A percentile compares a stretch with the other conserved stretches of the same genome.
These are phyloP conservation scores for Crotophaga sulcirostris DNA, from an alignment of 2,113 vertebrate species.

Conservation along the genomic window DNA sequence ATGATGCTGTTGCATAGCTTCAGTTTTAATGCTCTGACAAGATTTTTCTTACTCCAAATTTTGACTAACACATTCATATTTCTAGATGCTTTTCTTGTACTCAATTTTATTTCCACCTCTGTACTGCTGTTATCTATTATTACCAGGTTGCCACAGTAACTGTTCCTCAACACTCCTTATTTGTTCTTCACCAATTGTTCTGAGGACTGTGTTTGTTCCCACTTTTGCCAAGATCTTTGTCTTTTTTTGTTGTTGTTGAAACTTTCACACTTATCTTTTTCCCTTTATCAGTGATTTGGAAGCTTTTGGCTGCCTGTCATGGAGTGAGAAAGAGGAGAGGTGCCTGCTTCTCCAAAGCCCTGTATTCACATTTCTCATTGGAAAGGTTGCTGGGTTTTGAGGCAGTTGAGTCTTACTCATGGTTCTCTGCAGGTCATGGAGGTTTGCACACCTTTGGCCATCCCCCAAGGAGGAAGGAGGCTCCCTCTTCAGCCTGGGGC, in stretches of 20 bases:
- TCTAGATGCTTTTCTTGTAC: background rate
- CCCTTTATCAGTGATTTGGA: background rate
- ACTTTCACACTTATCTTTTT: background rate
- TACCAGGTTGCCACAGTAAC: conserved; percentile 57
- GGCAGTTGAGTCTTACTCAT: background rate
- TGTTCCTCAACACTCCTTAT: conserved; percentile 35
- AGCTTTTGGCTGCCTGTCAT: background rate
- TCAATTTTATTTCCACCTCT: conserved; percentile 39
- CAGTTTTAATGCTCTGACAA: background rate
- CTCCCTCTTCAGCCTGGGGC: background rate
- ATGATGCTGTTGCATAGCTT: background rate
- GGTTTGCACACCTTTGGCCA: background rate
- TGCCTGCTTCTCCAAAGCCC: background rate
- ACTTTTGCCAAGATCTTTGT: background rate
- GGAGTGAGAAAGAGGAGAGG: background rate
- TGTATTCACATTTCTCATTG: background rate
- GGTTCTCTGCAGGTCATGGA: background rate
- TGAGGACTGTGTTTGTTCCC: background rate
- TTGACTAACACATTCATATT: background rate
- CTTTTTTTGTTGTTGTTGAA: background rate
- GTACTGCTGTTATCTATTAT: conserved; percentile 40
- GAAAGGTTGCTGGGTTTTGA: background rate
- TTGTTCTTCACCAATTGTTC: conserved; percentile 40
- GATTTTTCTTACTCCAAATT: background rate
- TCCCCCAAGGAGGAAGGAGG: background rate